Evolutionary conservation across 1,140 invertebrate genomes (phyloP).

Genomic region (Leptonema lineaticorne): DNA sequence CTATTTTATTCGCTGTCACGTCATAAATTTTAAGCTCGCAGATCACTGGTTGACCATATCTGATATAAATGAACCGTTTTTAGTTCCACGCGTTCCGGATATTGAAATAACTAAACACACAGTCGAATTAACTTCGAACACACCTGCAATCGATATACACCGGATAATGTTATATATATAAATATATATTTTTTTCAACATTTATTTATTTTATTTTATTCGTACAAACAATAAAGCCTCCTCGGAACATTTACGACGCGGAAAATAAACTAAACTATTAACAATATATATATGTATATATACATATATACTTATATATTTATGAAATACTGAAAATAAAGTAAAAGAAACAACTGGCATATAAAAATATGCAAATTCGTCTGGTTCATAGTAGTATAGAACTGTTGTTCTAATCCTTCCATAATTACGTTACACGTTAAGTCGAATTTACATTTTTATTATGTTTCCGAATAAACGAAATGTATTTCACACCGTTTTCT

Average conservation of each 20-base stretch:
- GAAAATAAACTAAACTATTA: slow-evolving; percentile 2
- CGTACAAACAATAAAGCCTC: background rate
- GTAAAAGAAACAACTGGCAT: slow-evolving; percentile 18
- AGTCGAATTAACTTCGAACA: background rate
- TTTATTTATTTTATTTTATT: slow-evolving; percentile 6
- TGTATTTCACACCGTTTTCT: slow-evolving; percentile 28
- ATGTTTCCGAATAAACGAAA: slow-evolving; percentile 28
- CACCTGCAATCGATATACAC: background rate
- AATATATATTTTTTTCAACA: background rate
- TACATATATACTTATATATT: background rate
- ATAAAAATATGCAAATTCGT: slow-evolving; percentile 35
- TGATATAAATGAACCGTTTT: too few species aligned
- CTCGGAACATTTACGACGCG: slow-evolving; percentile 1
- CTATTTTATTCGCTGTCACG: too few species aligned
- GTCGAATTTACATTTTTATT: slow-evolving; percentile 36
- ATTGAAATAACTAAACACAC: slow-evolving; percentile 14
- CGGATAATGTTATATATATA: background rate
- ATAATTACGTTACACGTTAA: slow-evolving; percentile 39
- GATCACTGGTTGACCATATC: too few species aligned
- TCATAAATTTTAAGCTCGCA: too few species aligned
- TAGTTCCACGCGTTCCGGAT: slow-evolving; percentile 21
- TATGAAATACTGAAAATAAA: background rate
- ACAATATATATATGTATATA: background rate
- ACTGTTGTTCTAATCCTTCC: slow-evolving; percentile 39
- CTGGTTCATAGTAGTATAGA: slow-evolving; percentile 16